Conservation (phyloP, 2,888 invertebrate species). For the Scaptomyza flava region DNA sequence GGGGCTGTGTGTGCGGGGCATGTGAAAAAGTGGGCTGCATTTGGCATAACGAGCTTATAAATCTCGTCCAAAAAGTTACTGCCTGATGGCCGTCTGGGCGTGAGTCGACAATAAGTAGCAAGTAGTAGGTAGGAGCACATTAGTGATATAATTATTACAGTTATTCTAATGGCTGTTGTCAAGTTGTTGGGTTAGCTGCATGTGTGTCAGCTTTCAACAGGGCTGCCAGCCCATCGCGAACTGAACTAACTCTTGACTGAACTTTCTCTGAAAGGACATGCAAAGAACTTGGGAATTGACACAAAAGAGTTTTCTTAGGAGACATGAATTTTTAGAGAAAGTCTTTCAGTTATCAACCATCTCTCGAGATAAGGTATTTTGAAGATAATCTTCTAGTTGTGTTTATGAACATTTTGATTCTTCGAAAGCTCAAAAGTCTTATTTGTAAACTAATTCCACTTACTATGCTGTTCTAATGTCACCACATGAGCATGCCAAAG, state of each 20-base stretch:
- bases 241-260: not conserved
- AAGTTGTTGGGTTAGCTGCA: constrained; percentile 15
- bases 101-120: constrained; percentile 51
- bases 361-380: too few species aligned
- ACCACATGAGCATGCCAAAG: constrained; percentile 6
- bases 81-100: constrained; percentile 24
- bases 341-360: too few species aligned
- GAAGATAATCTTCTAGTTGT: too few species aligned
- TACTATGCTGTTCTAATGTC: not conserved
- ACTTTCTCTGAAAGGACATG: not conserved
- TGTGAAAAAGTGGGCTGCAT: constrained; percentile 2
- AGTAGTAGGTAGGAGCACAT: constrained; percentile 64
- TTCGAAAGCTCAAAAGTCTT: too few species aligned
- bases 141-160: constrained; percentile 67
- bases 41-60: constrained; percentile 23
- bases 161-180: constrained; percentile 50
- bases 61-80: constrained; percentile 19
- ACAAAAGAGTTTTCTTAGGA: too few species aligned
- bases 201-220: constrained; percentile 19
- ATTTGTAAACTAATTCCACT: constrained; percentile 3
- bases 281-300: too few species aligned
- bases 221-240: constrained; percentile 14
- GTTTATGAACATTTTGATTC: too few species aligned
- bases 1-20: too few species aligned
- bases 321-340: too few species aligned